Percentiles rank a stretch among this genome's conserved stretches.
Evolutionary conservation across 2,797 vertebrate species (phyloP).

Genomic region (Ficedula albicollis): DNA sequence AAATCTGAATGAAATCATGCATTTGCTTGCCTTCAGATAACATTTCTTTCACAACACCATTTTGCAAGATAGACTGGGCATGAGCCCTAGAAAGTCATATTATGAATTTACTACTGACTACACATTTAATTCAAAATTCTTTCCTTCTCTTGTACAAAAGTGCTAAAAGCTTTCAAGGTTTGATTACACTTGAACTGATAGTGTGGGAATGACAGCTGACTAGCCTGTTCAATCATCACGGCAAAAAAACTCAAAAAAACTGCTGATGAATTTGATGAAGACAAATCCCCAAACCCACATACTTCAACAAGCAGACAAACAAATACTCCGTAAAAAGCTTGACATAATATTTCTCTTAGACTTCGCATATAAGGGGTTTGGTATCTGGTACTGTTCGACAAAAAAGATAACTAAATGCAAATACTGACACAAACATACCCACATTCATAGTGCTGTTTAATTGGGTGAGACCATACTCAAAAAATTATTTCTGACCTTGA

Average conservation of each 20-base stretch:
- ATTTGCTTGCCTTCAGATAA: background rate
- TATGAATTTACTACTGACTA: background rate
- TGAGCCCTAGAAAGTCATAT: background rate
- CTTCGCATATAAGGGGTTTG: background rate
- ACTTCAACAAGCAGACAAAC: background rate
- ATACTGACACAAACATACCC: background rate
- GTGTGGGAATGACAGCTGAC: background rate
- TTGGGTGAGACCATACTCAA: background rate
- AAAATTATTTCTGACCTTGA: background rate
- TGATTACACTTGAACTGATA: background rate
- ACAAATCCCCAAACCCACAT: background rate
- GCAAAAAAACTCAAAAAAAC: background rate
- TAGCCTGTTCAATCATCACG: background rate
- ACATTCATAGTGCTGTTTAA: rapidly evolving
- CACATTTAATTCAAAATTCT: background rate
- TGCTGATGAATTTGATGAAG: background rate
- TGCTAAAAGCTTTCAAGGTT: background rate
- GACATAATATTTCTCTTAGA: background rate
- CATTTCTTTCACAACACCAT: background rate
- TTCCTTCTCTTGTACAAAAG: background rate
- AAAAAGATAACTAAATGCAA: background rate
- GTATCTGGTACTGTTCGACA: background rate
- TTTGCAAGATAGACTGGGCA: background rate
- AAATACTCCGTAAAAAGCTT: background rate
- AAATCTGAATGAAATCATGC: background rate